phyloP scores from a whole-genome alignment of 2,797 vertebrate genomes.

The Myripristis murdjan region DNA sequence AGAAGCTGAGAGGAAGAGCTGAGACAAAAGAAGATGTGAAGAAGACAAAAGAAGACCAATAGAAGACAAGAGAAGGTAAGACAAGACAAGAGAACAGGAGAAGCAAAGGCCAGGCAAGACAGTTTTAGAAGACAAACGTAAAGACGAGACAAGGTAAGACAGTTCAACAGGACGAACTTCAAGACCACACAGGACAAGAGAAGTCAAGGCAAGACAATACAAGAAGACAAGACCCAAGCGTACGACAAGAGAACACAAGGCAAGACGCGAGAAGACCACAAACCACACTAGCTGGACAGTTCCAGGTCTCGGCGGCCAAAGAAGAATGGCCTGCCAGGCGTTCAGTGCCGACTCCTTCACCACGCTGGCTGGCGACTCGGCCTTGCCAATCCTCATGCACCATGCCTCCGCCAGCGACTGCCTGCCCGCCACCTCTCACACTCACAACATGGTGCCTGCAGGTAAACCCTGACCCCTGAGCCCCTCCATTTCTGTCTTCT shows the following conservation, averaged over 20 bases:
- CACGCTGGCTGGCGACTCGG: slow-evolving; percentile 90
- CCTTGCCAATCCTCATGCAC: slow-evolving; percentile 96
- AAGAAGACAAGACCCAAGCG: not conserved
- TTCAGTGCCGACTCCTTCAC: slow-evolving; percentile 92
- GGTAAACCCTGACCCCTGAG: slow-evolving; percentile 55
- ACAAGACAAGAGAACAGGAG: not conserved
- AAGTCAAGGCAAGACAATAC: not conserved
- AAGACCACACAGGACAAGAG: slow-evolving; percentile 26
- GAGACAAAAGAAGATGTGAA: slow-evolving; percentile 25
- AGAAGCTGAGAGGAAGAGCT: no score
- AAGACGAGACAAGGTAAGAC: slow-evolving; percentile 6
- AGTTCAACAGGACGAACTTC: not conserved
- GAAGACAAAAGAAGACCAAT: not conserved
- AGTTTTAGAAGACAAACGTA: not conserved
- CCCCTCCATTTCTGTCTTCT: no score
- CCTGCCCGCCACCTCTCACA: slow-evolving; percentile 90
- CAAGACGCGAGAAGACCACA: no score
- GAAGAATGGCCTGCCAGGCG: slow-evolving; percentile 93
- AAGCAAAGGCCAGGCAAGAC: slow-evolving; percentile 4
- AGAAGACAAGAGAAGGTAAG: not conserved
- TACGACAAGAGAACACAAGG: not conserved
- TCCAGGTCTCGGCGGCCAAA: slow-evolving; percentile 8
- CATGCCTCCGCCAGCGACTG: slow-evolving; percentile 91
- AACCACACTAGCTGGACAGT: not conserved
- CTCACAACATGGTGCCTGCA: slow-evolving; percentile 94